Evolutionary conservation across 2,888 invertebrate genomes (phyloP), one percentile per base, ranked within the genome.

Genomic region (Meloe dianella): DNA sequence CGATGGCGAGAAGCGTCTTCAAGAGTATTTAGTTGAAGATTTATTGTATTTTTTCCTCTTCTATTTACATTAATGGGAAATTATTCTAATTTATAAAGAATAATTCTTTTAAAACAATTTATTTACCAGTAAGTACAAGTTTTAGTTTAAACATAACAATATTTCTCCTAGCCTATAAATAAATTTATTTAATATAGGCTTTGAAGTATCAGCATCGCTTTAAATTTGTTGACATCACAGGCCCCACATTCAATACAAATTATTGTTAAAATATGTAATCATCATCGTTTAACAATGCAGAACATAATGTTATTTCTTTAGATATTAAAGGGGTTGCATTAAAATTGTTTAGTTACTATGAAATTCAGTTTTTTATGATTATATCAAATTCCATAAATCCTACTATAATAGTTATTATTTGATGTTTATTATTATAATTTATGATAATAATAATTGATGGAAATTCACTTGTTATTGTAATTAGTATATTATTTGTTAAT

Each of bases 81-180:
- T 27, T 3, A 27, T 27, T 27, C 4, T 2, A 32, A 7, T 32
- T 35, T 41, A 12, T 41, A 35, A 35, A 32, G 14, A 38, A 38
- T n/a, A 17, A 20, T 30, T 75, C 72, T 71, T 79, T 80, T 76
- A 81, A 81, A 81, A 81, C 81, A 81, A 80, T 81, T 80, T 82
- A 81, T 80, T 82, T 77, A 78, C 77, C 78, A 78, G 72, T 80
- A 79, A 79, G 77, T 80, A 81, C 80, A 81, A 80, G 80, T 81
- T 51, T 51, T 78, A 81, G 78, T 81, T 51, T 82, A 81, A 82
- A 81, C 80, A 81, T 82, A 83, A 83, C 82, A 82, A 82, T 81
- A 80, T 81, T 77, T 77, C 77, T 51, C 10, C 22, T 78, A 76
- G 77, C 79, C 78, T 76, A 77, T 79, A 77, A 77, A 79, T 78